A percentile compares a stretch with the other conserved stretches of the same genome.
phyloP scores from a whole-genome alignment of 2,113 vertebrate genomes.

The Psettodes erumei region DNA sequence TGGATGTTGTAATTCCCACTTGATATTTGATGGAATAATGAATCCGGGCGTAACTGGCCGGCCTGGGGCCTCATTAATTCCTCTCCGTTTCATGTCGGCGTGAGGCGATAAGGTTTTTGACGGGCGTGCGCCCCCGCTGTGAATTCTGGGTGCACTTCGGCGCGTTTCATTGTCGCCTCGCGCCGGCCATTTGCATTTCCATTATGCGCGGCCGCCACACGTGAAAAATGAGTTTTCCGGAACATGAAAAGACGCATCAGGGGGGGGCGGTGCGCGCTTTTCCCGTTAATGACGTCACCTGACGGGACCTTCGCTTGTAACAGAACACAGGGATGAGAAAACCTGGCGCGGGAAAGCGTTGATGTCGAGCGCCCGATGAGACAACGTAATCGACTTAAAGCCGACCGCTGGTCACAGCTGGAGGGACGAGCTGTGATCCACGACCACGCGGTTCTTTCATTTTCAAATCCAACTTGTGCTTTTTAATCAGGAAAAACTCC shows the following conservation, averaged over 20 bases:
- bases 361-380: no score
- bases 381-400: no score
- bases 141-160: constrained; percentile 10
- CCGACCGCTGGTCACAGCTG: no score
- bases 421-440: no score
- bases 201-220: constrained; percentile 10
- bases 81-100: no score
- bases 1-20: constrained; percentile 11
- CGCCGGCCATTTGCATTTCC: constrained; percentile 1
- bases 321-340: neutral
- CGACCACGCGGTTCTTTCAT: no score
- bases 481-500: no score
- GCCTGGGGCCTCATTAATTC: constrained; percentile 22
- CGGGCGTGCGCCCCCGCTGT: constrained; percentile 19
- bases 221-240: neutral
- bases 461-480: no score
- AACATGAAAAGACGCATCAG: neutral
- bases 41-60: neutral
- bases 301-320: neutral
- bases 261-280: neutral
- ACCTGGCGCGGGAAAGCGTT: neutral
- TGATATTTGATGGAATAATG: constrained; percentile 24
- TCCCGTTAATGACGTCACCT: neutral
- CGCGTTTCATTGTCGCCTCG: constrained; percentile 1
- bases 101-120: no score